Conservation (phyloP, 2,888 invertebrate genomes). For the Drosophila emarginata region DNA sequence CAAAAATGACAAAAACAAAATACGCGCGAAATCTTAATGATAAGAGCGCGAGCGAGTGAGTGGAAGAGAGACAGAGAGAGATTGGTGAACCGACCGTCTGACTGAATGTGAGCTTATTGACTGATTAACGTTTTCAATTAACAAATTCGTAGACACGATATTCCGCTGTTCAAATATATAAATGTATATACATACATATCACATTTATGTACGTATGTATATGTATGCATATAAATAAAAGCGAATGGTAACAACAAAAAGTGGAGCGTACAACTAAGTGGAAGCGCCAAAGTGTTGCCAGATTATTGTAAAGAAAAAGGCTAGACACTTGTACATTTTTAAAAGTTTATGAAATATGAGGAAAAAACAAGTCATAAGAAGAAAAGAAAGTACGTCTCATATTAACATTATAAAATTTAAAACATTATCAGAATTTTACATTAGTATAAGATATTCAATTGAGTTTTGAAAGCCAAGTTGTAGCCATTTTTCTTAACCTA, state of each 20-base stretch:
- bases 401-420: neutral
- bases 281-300: constrained; percentile 55
- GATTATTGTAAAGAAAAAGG: constrained; percentile 17
- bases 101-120: constrained; percentile 25
- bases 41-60: constrained; percentile 43
- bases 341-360: neutral
- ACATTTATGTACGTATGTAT: constrained; percentile 16
- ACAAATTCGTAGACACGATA: constrained; percentile 43
- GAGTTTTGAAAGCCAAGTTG: constrained; percentile 17
- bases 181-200: constrained; percentile 58
- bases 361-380: too few species aligned
- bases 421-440: constrained; percentile 29
- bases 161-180: neutral
- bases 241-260: constrained; percentile 46
- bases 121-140: constrained; percentile 69
- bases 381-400: neutral
- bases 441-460: neutral
- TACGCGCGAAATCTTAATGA: constrained; percentile 57
- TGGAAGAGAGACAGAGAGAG: neutral
- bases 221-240: constrained; percentile 63
- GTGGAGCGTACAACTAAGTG: constrained; percentile 54
- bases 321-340: neutral
- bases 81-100: constrained; percentile 23
- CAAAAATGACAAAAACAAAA: constrained; percentile 29
- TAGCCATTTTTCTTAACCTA: neutral